A percentile compares a stretch with the other conserved stretches of the same genome.
These are phyloP conservation scores for Bovichtus diacanthus DNA, from an alignment of 2,797 vertebrate genomes.

Conservation along the genomic window DNA sequence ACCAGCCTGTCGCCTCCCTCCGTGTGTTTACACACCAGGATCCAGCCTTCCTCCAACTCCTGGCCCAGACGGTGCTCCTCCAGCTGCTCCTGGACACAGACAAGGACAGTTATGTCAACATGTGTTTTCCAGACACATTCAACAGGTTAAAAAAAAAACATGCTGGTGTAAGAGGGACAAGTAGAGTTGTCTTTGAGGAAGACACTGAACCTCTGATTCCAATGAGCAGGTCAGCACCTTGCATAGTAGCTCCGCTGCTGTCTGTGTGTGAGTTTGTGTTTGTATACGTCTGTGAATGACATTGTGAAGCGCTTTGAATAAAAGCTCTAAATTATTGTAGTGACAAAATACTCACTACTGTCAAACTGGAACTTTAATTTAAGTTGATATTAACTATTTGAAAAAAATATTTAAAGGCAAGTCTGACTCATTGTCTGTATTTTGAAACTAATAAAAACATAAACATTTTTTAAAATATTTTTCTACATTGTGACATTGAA, in stretches of 20 bases:
- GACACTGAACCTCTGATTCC: too few species aligned
- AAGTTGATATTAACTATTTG: not conserved
- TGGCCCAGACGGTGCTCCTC: slow-evolving; percentile 90
- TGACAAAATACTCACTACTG: not conserved
- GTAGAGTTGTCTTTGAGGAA: too few species aligned
- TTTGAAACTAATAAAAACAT: not conserved
- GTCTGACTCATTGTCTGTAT: not conserved
- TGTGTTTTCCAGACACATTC: not conserved
- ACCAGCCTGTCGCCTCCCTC: slow-evolving; percentile 95
- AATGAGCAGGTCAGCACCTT: too few species aligned
- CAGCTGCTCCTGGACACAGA: slow-evolving; percentile 90
- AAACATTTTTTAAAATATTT: not conserved
- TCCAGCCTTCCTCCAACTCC: slow-evolving; percentile 94
- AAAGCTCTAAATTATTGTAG: too few species aligned
- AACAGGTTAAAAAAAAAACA: not conserved
- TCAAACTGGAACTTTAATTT: not conserved
- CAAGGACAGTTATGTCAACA: not conserved
- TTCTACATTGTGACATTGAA: not conserved
- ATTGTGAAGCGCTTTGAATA: too few species aligned
- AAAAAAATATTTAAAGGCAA: not conserved
- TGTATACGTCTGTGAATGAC: too few species aligned
- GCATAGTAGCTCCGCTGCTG: too few species aligned
- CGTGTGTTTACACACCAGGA: slow-evolving; percentile 93
- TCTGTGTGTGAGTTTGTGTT: too few species aligned
- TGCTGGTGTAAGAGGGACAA: not conserved